Percentiles rank a stretch among this genome's conserved stretches.
Conservation (phyloP, 1,140 invertebrate species). For the Neomicropteryx cornuta region DNA sequence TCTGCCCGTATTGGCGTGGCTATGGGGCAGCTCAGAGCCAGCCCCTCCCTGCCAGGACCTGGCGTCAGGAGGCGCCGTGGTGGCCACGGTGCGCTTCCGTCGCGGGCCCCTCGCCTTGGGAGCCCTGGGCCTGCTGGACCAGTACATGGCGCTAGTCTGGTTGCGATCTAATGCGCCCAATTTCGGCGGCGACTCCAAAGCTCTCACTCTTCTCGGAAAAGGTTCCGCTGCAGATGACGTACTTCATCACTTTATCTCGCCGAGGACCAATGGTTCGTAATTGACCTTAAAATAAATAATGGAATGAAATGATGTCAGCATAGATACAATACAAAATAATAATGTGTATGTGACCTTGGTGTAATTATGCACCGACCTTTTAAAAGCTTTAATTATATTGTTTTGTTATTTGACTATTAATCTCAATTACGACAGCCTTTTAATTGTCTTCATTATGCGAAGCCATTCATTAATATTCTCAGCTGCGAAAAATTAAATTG, state of each 20-base stretch:
- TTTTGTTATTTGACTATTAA: too few relatives aligned
- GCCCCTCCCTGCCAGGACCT: constrained; percentile 48
- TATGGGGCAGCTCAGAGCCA: constrained; percentile 35
- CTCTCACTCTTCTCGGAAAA: constrained; percentile 61
- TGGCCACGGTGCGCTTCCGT: constrained; percentile 52
- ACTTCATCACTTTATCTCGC: constrained; percentile 46
- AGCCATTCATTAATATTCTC: too few relatives aligned
- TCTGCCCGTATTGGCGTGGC: constrained; percentile 45
- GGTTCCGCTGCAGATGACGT: constrained; percentile 50
- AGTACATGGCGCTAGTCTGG: constrained; percentile 61
- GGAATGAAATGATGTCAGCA: too few relatives aligned
- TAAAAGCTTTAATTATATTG: too few relatives aligned
- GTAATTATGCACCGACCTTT: too few relatives aligned
- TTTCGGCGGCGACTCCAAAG: constrained; percentile 60
- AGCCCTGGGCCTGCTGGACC: constrained; percentile 61
- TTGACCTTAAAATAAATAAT: too few relatives aligned
- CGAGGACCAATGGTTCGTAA: constrained; percentile 47
- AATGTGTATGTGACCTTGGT: too few relatives aligned
- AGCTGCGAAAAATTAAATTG: too few relatives aligned
- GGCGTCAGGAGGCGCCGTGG: constrained; percentile 50
- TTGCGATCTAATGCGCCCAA: constrained; percentile 53
- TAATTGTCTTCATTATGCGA: too few relatives aligned
- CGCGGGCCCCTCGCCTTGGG: constrained; percentile 52
- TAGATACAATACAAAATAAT: too few relatives aligned
- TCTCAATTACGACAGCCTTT: too few relatives aligned